A percentile compares a stretch with the other conserved stretches of the same genome.
phyloP scores from a whole-genome alignment of 2,797 vertebrate genomes.

The Labeo calbasu region DNA sequence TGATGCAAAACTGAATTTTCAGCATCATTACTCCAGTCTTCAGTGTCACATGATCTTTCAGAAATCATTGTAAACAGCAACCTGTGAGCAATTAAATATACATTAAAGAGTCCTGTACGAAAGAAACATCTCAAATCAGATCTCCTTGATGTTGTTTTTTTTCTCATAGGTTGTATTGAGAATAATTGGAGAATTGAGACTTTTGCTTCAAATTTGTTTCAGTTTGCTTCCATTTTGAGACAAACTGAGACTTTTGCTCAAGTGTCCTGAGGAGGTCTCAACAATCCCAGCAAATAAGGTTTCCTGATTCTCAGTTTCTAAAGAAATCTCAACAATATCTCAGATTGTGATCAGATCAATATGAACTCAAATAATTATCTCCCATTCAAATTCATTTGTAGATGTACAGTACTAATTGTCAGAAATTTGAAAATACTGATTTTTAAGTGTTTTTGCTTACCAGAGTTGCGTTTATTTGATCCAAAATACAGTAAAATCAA shows the following conservation, averaged over 20 bases:
- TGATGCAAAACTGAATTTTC: background rate
- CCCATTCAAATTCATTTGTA: too few relatives aligned
- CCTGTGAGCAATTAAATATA: background rate
- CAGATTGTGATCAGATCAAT: background rate
- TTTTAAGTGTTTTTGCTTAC: too few relatives aligned
- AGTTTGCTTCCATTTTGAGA: too few relatives aligned
- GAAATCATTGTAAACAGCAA: background rate
- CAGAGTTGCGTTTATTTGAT: too few relatives aligned
- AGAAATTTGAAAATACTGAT: too few relatives aligned
- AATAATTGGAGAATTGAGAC: background rate
- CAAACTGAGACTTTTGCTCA: too few relatives aligned
- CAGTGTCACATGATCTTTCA: background rate
- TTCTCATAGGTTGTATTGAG: background rate
- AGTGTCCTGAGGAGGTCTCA: background rate
- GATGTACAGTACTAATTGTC: too few relatives aligned
- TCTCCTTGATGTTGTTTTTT: background rate
- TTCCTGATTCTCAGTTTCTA: background rate
- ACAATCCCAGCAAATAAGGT: background rate
- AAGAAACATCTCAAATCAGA: too few relatives aligned
- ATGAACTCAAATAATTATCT: too few relatives aligned
- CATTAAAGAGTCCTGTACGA: background rate
- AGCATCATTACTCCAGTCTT: background rate
- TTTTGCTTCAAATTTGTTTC: background rate
- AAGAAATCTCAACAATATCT: background rate
- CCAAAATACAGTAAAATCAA: too few relatives aligned